Conservation (phyloP, 2,113 vertebrate genomes). For the Eublepharis macularius region DNA sequence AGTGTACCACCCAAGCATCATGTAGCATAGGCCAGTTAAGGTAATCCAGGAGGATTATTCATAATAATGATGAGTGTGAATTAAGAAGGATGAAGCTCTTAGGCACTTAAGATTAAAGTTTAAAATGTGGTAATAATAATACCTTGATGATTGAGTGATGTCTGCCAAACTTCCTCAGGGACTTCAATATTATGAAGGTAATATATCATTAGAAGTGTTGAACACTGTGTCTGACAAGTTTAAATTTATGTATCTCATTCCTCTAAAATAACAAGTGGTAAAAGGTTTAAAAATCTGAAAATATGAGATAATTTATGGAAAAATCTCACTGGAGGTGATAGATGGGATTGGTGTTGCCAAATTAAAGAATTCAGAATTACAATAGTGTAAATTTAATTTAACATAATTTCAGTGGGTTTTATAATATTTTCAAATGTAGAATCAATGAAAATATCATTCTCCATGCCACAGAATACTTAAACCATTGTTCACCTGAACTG, state of each 20-base stretch:
- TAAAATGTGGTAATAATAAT: slow-evolving; percentile 60
- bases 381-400: slow-evolving; percentile 34
- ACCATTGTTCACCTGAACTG: neutral
- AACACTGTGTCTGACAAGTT: slow-evolving; percentile 73
- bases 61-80: slow-evolving; percentile 42
- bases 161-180: slow-evolving; percentile 72
- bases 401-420: slow-evolving; percentile 29
- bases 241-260: slow-evolving; percentile 76
- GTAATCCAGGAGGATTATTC: slow-evolving; percentile 22
- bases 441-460: slow-evolving; percentile 1
- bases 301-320: slow-evolving; percentile 39
- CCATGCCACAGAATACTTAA: neutral
- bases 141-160: slow-evolving; percentile 66
- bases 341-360: slow-evolving; percentile 57
- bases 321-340: slow-evolving; percentile 50
- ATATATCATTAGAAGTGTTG: slow-evolving; percentile 80
- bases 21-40: slow-evolving; percentile 40
- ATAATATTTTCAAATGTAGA: neutral
- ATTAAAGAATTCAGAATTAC: slow-evolving; percentile 52
- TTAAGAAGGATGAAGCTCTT: slow-evolving; percentile 48
- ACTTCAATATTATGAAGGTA: slow-evolving; percentile 75
- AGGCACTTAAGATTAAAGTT: slow-evolving; percentile 62
- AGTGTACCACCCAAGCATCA: slow-evolving; percentile 17
- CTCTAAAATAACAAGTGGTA: slow-evolving; percentile 63
- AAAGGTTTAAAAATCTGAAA: slow-evolving; percentile 55